Base-by-base conservation (phyloP, 2,797 vertebrate species). In the Philypnodon macrostomus region DNA sequence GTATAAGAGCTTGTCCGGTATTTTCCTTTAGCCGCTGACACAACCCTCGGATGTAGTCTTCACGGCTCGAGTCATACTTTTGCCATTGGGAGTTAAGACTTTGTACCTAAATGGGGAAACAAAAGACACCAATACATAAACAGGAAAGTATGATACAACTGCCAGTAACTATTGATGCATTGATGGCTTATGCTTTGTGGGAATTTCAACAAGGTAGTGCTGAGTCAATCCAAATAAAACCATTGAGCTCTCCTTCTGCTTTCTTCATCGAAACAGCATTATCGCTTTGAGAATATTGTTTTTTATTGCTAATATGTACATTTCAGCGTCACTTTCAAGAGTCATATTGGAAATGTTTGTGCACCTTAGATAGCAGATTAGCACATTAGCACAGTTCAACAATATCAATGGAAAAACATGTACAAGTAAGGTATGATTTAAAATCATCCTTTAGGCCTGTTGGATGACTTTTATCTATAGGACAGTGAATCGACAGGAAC, bases 1-100 rank as follows among this genome's bases (percentile, higher is more conserved):
- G 49, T 36, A 40, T 26, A 39, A 65, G 7, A 33, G 60, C 72
- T 17, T 44, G 79, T 2, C 78, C 73, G 0, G 54, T 53, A 59
- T 64, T 88, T 69, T 92, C 79, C 68, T 87, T 91, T 21, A 95
- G 83, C 80, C 91, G 90, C 45, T 87, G 78, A 32, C 91, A 93
- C 19, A 97, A 75, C 1, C 83, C 82, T 66, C 90, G 81, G 73
- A 97, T 94, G 0, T 96, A 95, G 40, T 93, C 93, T 0, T 98
- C 95, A 70, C 95, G 78, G 50, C 95, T 94, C 0, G 89, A 89
- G 0, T 97, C 94, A 0, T 98, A 98, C 53, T 90, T 95, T 82
- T 98, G 96, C 96, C 96, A 98, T 42, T 92, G 93, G 1, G 92
- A 85, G 3, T 98, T 98, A 52, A 98, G 86, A 58, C 87, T 88